Evolutionary conservation across 2,888 invertebrate species (phyloP), one percentile per base, ranked within the genome.

Genomic region (Scaeva pyrastri): DNA sequence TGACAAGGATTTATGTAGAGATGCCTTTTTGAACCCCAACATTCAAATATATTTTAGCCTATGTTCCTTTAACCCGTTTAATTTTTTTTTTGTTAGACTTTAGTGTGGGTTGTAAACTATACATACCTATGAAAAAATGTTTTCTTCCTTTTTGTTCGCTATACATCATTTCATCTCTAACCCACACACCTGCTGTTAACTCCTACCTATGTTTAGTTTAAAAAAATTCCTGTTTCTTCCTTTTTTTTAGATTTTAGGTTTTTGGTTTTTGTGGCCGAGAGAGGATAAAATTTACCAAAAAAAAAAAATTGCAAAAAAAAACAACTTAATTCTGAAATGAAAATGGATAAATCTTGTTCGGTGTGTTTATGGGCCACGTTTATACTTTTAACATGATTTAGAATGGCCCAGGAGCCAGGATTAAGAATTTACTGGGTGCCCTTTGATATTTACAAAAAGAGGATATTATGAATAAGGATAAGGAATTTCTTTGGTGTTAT

Each of bases 301-400:
- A 41, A 14, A 45, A 16, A 11, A 6, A 31, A 26, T 4, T 26
- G 6, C 26, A 16, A 56, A 56, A 66, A 66, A 45, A 45, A 66
- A 68, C n/a, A 68, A 36, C n/a, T 68, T 11, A 68, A 68, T 39
- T 39, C 39, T 23, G 23, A 68, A 52, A 68, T 39, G 39, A 52
- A 68, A 68, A 68, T 68, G 68, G 68, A 68, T 68, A 68, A 68
- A 52, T 68, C 68, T 68, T 68, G 68, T 68, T 68, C 39, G 68
- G 52, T 36, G 68, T 68, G 50, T 52, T 52, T 68, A 52, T 68
- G 66, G 11, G 48, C 48, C 66, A 66, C 66, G 31, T 66, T 48
- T 66, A 66, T 66, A 66, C 48, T 66, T 31, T 48, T 66, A 66
- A 66, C 48, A 66, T 66, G 66, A 66, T 66, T 66, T 66, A 66